phyloP scores from a whole-genome alignment of 2,113 vertebrate genomes.

The Dipodomys spectabilis region DNA sequence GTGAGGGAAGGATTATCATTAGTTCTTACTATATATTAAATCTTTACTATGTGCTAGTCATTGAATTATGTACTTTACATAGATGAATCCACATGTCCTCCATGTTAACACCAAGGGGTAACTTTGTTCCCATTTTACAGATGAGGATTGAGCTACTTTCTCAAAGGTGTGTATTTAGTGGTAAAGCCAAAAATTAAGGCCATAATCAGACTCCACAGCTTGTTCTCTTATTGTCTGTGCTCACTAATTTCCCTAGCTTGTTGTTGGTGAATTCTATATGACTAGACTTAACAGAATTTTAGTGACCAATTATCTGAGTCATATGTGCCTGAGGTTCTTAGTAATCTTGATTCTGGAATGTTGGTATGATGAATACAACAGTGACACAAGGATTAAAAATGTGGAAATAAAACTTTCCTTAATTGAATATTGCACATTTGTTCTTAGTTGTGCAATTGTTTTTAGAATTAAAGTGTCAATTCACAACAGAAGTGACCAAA shows the following conservation, averaged over 20 bases:
- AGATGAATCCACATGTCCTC: constrained; percentile 23
- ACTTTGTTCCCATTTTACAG: constrained; percentile 44
- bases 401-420: background rate
- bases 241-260: background rate
- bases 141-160: background rate
- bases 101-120: background rate
- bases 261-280: background rate
- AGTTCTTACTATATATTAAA: constrained; percentile 1
- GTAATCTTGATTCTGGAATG: constrained; percentile 23
- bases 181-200: constrained; percentile 1
- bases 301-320: background rate
- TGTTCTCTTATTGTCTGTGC: background rate
- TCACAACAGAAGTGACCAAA: constrained; percentile 39
- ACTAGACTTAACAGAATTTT: background rate
- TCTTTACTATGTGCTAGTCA: background rate
- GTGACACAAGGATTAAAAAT: background rate
- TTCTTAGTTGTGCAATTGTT: background rate
- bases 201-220: background rate
- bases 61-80: background rate
- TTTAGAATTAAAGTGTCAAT: constrained; percentile 33
- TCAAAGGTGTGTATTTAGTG: constrained; percentile 11
- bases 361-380: background rate
- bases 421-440: constrained; percentile 23
- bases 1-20: background rate
- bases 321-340: constrained; percentile 6